Evolutionary conservation across 2,797 vertebrate species (phyloP), one percentile per base, ranked within the genome.

Genomic region (Pitangus sulphuratus): DNA sequence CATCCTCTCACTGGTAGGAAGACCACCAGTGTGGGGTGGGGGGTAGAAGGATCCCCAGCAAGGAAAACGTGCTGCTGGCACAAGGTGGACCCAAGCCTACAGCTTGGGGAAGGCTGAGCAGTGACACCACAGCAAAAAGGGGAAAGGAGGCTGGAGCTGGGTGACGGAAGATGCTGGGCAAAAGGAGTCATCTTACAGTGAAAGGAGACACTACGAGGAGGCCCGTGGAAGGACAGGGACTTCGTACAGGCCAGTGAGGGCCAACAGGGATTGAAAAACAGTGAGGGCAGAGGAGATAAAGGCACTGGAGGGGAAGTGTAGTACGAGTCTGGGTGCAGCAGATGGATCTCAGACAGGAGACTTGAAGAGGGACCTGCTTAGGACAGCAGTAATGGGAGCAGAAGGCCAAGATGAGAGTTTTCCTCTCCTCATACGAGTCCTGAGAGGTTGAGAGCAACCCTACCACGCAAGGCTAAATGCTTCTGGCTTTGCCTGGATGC

Each of bases 51-150:
- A 48, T 57, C 3, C 6, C 31, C 58, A 26, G 40, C 25, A 84
- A 33, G 51, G 51, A 50, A 56, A 48, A 60, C 0, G 0, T 5
- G 33, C 50, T 72, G 40, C 30, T 14, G 28, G 82, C 7, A 25
- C 48, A n/a, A 39, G 24, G 30, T 15, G 12, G 15, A 44, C 11
- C 3, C 2, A 4, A 54, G 54, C 15, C 35, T n/a, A 33, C 39
- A 69, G 56, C 25, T 0, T 4, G 1, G 70, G 20, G 31, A 35
- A 51, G 37, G 45, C 40, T 8, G 4, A 30, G 35, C 21, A 21
- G 48, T 8, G 64, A 53, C 37, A 33, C 22, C 3, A 40, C 37
- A 56, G 45, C 25, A 48, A 0, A 11, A 30, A 5, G 31, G 17
- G 20, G 22, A 69, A 64, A 9, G 11, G 21, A 86, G 42, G 37